phyloP scores from a whole-genome alignment of 2,113 vertebrate species.

The Microtus pennsylvanicus region DNA sequence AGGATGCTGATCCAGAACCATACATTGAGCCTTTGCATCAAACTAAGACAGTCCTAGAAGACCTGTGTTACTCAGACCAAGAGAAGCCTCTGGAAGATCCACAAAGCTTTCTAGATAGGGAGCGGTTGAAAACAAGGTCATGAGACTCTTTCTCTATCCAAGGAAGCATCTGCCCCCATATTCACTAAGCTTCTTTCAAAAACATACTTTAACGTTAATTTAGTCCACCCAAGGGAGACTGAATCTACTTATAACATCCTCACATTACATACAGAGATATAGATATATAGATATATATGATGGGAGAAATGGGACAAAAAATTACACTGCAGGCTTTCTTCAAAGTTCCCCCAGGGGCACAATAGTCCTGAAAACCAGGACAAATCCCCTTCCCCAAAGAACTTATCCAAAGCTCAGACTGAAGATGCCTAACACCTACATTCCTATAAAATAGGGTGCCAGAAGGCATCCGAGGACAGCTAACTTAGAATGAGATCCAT shows the following conservation, averaged over 20 bases:
- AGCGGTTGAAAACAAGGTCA: conserved; percentile 29
- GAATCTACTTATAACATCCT: conserved; percentile 27
- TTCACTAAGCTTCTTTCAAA: conserved; percentile 31
- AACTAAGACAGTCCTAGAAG: neutral
- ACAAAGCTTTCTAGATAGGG: neutral
- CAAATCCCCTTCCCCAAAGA: conserved; percentile 42
- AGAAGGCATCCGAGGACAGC: conserved; percentile 44
- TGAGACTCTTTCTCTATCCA: neutral
- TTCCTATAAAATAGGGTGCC: conserved; percentile 4
- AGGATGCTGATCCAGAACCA: neutral
- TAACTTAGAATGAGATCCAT: conserved; percentile 59
- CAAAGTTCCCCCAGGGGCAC: neutral
- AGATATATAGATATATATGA: neutral
- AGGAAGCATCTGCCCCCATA: conserved; percentile 54
- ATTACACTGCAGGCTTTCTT: neutral
- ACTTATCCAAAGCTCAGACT: neutral
- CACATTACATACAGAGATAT: neutral
- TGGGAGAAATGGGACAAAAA: conserved; percentile 33
- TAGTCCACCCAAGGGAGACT: conserved; percentile 41
- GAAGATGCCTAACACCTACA: conserved; percentile 48
- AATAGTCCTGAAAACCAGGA: neutral
- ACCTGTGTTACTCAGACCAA: neutral
- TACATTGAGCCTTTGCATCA: neutral
- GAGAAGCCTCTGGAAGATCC: neutral
- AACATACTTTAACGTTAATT: conserved; percentile 56